Evolutionary conservation across 64 coral and sea anemone species (phyloP), one percentile per base, ranked within the genome.

Genomic region (Dendronephthya gigantea): DNA sequence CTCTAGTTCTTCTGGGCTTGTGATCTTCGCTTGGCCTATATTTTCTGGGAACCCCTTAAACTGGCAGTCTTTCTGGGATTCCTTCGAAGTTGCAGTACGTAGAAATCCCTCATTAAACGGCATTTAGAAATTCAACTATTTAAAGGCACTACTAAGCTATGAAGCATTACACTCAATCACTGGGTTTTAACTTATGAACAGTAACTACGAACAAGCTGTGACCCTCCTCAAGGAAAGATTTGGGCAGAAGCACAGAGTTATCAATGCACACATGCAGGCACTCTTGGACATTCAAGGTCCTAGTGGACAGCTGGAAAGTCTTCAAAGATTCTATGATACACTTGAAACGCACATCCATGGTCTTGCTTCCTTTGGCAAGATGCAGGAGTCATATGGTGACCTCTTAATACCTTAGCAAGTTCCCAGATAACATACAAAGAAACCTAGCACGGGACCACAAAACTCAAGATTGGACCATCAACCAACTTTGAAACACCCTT

Each of bases 61-160:
- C n/a, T n/a, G n/a, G n/a, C n/a, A n/a, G n/a, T n/a, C n/a, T n/a
- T n/a, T n/a, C n/a, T n/a, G n/a, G n/a, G n/a, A n/a, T n/a, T n/a
- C n/a, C n/a, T n/a, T n/a, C n/a, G n/a, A n/a, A n/a, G n/a, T n/a
- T n/a, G n/a, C n/a, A n/a, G n/a, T n/a, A n/a, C n/a, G n/a, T n/a
- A n/a, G n/a, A n/a, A n/a, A n/a, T n/a, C n/a, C n/a, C n/a, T n/a
- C n/a, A n/a, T n/a, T n/a, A n/a, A n/a, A n/a, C n/a, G n/a, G n/a
- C n/a, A n/a, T n/a, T n/a, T n/a, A n/a, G n/a, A n/a, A n/a, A n/a
- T 92, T 92, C 29, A 92, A 35, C 28, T 92, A 92, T 22, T 82
- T 89, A 25, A 9, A 74, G 6, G 68, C 68, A 74, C n/a, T 25
- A 74, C 25, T 74, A 27, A 74, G 12, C 11, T 16, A 35, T 30